Base-by-base conservation (phyloP, 1,140 invertebrate species). In the Meloidogyne exigua region DNA sequence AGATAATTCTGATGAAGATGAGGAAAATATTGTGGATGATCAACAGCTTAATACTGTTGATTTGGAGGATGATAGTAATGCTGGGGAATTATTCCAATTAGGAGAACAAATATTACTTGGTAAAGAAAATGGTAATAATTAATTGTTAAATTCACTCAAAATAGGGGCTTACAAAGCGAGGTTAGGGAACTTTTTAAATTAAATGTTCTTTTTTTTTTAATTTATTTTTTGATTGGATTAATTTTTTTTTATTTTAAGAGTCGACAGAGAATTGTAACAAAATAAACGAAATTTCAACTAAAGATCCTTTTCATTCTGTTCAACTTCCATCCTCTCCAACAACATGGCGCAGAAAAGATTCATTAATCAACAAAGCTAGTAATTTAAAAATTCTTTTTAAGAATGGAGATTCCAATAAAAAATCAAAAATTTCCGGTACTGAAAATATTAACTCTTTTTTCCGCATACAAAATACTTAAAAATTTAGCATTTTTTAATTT, bases 1-100 rank as follows among this genome's bases (percentile, higher is more conserved):
- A 28, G 73, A 12, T 26, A 39, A 39, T 25, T 28, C 69, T 18
- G 75, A 78, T 18, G 75, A 69, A n/a, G 76, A 78, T 23, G 76
- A 67, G 26, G 75, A 68, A 10, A 32, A 57, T 25, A 26, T 18
- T 25, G 72, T 36, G 15, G 32, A 9, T 21, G 21, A 21, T 28
- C 25, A 26, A 3, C 21, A 44, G 39, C n/a, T 44, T 44, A 25
- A 32, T 28, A 3, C 1, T 57, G 9, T 12, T 57, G 49, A 57
- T 57, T 57, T 57, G 18, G 49, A 21, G 1, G 49, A 57, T 57
- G 49, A 57, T 57, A 57, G 49, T 57, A 57, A 57, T 57, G n/a
- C n/a, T 57, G 49, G 49, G 7, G 49, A 1, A 15, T n/a, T 57
- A 1, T 57, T 57, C 21, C 49, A 57, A n/a, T 57, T 57, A n/a